phyloP scores from a whole-genome alignment of 2,113 vertebrate genomes.

The Pachyramphus minor region DNA sequence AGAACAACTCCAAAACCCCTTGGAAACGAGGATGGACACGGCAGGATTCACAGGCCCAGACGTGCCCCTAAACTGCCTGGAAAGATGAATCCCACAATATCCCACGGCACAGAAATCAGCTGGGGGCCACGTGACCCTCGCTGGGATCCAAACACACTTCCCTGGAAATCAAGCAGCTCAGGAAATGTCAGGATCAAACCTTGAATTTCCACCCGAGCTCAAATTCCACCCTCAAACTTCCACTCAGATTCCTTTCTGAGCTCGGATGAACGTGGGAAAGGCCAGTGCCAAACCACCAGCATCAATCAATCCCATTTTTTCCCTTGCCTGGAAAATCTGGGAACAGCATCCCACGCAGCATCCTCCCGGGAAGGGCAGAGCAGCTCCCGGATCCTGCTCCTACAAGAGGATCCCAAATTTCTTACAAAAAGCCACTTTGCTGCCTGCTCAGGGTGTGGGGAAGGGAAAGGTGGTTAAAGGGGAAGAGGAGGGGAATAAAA shows the following conservation, averaged over 20 bases:
- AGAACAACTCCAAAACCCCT: no score
- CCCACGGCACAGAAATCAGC: not conserved
- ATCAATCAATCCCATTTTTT: accelerated
- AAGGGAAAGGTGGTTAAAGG: not conserved
- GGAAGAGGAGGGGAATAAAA: accelerated
- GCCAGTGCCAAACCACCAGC: not conserved
- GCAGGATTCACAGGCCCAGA: not conserved
- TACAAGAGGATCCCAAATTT: not conserved
- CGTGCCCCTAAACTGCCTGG: accelerated
- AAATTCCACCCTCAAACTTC: not conserved
- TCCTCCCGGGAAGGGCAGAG: not conserved
- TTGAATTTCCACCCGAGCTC: accelerated
- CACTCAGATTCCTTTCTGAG: not conserved
- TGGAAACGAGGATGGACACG: accelerated
- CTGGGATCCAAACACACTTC: accelerated
- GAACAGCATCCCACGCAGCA: not conserved
- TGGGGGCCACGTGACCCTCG: accelerated
- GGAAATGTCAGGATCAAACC: not conserved
- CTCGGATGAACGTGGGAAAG: accelerated
- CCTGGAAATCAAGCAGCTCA: not conserved
- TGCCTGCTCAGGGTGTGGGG: accelerated
- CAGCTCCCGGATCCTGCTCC: not conserved
- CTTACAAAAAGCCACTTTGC: accelerated
- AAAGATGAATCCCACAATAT: no score
- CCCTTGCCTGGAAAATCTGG: not conserved